These are phyloP conservation scores for Pangasius macronema DNA, from an alignment of 2,797 vertebrate species.

Conservation along the genomic window DNA sequence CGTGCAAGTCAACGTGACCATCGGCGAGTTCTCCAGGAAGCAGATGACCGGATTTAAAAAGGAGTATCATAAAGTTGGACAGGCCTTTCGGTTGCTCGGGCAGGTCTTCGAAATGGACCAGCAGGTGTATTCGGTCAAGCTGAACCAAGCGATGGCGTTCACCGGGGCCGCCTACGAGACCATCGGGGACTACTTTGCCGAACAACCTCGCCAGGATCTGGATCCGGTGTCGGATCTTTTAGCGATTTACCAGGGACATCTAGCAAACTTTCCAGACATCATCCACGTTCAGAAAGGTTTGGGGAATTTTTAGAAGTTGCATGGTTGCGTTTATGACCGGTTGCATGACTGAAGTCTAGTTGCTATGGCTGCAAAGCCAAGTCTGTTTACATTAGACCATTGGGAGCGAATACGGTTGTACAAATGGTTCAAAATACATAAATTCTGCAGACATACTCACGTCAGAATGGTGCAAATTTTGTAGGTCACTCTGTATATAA, in stretches of 20 bases:
- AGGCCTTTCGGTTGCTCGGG: conserved; percentile 86
- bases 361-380: background rate
- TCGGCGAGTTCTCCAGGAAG: conserved; percentile 90
- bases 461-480: background rate
- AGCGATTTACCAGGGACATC: conserved; percentile 92
- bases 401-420: background rate
- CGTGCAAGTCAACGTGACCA: conserved; percentile 85
- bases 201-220: conserved; percentile 93
- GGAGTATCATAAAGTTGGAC: conserved; percentile 95
- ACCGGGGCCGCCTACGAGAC: conserved; percentile 90
- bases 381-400: background rate
- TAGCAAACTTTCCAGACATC: conserved; percentile 97
- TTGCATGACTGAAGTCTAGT: conserved; percentile 12
- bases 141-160: conserved; percentile 91
- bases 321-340: background rate
- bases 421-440: background rate
- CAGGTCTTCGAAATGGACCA: conserved; percentile 96
- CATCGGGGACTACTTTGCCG: conserved; percentile 92
- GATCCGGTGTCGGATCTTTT: conserved; percentile 92
- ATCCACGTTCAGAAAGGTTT: conserved; percentile 98
- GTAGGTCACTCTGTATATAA: background rate
- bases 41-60: conserved; percentile 93
- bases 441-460: background rate
- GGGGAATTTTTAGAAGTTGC: conserved; percentile 36
- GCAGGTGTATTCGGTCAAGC: conserved; percentile 83